Base-by-base conservation (phyloP, 64 coral and sea anemone genomes). In the Dendrophyllia cribrosa region DNA sequence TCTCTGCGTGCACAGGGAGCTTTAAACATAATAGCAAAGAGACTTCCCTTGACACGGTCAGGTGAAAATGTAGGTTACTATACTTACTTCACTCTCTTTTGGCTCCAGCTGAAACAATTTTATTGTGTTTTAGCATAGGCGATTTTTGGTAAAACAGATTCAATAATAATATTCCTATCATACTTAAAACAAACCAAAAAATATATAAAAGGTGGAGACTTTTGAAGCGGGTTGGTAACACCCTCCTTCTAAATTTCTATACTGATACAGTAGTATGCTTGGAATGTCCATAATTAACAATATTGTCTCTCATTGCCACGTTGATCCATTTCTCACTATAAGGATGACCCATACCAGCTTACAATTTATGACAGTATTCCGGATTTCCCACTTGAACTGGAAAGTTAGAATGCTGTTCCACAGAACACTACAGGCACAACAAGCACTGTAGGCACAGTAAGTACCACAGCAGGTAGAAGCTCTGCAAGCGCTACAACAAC, bases 1-100 rank as follows among this genome's bases (percentile, higher is more conserved):
- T 72, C 69, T 43, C 25, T 72, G 69, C 44, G 69, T 13, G 14
- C 24, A 43, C 6, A 44, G 25, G 43, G 25, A 12, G 34, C 69
- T 43, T 23, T 72, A 13, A 43, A 72, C 25, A 72, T 43, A 34
- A 72, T 72, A 24, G 70, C 70, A 72, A 72, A 72, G 25, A 72
- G 25, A 44, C 70, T 72, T 43, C 70, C 70, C 43, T 44, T 72
- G 70, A 72, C 15, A 24, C 43, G 70, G 70, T 34, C 25, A 20
- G 22, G 66, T 65, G 66, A 70, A 70, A 70, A 43, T 70, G 66
- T 70, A 70, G 66, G 66, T 70, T 70, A 70, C 21, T 70, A 70
- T 70, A 25, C 0, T 24, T 70, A 70, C 2, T 70, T 70, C 66
- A 25, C 26, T 70, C 66, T 3, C 26, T 11, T 34, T 70, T 17